Percentiles rank a stretch among this genome's conserved stretches.
Conservation (phyloP, 2,888 invertebrate species). For the Melieria picta region DNA sequence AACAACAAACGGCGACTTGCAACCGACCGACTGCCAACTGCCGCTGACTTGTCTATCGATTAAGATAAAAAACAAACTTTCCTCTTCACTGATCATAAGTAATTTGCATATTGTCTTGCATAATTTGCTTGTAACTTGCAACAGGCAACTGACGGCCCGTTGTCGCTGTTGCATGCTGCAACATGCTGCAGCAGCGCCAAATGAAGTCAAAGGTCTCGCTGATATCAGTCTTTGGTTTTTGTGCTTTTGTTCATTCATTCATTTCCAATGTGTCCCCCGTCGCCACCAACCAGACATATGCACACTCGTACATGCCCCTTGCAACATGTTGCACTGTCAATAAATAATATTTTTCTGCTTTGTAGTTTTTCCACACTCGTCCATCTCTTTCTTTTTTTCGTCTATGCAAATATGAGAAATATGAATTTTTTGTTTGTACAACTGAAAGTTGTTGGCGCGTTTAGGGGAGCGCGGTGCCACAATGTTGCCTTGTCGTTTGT, state of each 20-base stretch:
- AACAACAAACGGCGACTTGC: too few species aligned
- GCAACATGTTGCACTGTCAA: constrained; percentile 31
- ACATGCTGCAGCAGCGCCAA: constrained; percentile 11
- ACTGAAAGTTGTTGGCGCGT: background rate
- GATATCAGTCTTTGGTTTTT: too few species aligned
- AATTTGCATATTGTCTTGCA: constrained; percentile 41
- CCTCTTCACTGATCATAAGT: constrained; percentile 29
- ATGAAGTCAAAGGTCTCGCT: constrained; percentile 35
- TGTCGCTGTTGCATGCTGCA: background rate
- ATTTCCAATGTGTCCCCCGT: background rate
- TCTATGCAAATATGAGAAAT: too few species aligned
- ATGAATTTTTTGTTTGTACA: too few species aligned
- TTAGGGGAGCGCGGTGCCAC: background rate
- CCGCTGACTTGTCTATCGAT: constrained; percentile 6
- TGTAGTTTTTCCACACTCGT: too few species aligned
- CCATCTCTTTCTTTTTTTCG: too few species aligned
- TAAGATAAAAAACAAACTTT: constrained; percentile 12
- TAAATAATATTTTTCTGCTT: background rate
- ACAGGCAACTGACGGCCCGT: background rate
- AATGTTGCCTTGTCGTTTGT: background rate
- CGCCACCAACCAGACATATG: constrained; percentile 1
- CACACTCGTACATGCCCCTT: constrained; percentile 10
- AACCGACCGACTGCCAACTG: background rate
- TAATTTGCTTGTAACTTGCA: constrained; percentile 31
- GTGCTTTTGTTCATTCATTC: constrained; percentile 4